phyloP scores from a whole-genome alignment of 2,888 invertebrate species.

The Macropis europaea region DNA sequence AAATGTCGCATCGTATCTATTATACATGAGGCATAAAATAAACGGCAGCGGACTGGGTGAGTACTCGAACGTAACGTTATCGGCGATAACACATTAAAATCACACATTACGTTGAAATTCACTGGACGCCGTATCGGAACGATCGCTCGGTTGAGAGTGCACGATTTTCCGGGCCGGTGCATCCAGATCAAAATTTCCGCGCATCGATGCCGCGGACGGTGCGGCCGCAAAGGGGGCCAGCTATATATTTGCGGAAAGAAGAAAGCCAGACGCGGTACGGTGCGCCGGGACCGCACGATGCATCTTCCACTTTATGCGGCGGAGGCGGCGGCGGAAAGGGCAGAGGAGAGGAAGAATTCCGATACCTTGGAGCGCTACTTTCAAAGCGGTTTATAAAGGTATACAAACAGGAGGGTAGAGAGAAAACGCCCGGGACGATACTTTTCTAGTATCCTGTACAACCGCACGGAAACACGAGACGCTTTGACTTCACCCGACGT shows the following conservation, averaged over 20 bases:
- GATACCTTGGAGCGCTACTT: conserved; percentile 32
- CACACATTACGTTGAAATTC: not conserved
- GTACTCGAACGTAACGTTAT: too few relatives aligned
- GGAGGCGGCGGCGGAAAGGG: not conserved
- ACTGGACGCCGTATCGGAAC: not conserved
- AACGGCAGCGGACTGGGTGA: too few relatives aligned
- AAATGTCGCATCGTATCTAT: too few relatives aligned
- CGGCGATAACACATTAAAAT: too few relatives aligned
- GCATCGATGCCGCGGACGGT: conserved; percentile 9
- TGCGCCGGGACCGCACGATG: conserved; percentile 24
- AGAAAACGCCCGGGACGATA: conserved; percentile 1
- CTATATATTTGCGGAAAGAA: conserved; percentile 36
- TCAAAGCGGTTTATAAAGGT: conserved; percentile 39
- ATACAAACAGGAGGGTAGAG: conserved; percentile 10
- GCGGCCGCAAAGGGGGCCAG: conserved; percentile 20
- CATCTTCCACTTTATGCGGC: conserved; percentile 28
- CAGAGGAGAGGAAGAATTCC: conserved; percentile 31
- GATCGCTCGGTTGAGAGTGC: not conserved
- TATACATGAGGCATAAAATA: too few relatives aligned
- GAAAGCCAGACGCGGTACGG: conserved; percentile 24
- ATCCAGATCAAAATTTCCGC: not conserved
- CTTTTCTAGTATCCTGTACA: conserved; percentile 7
- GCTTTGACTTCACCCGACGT: conserved; percentile 36
- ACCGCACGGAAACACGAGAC: not conserved
- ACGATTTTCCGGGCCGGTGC: not conserved